Evolutionary conservation across 1,140 invertebrate genomes (phyloP), one percentile per base, ranked within the genome.

Genomic region (Notospermus geniculatus): DNA sequence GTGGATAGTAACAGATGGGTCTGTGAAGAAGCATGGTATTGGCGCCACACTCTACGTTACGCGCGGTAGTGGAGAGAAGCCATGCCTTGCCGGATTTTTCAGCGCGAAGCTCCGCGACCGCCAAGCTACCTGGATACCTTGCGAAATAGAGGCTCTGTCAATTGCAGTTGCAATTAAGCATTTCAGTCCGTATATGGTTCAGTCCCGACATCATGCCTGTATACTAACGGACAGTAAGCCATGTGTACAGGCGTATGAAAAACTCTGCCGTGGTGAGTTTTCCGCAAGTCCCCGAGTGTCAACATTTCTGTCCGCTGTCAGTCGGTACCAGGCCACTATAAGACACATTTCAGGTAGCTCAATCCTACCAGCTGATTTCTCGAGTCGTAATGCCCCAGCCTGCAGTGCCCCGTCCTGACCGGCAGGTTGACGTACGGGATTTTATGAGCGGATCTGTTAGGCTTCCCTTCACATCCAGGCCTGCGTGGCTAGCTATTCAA

Each of bases 221-320:
- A 25, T 68, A 4, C 45, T 68, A 2, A 68, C 66, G 13, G 63
- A 70, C n/a, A 71, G 65, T 54, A 63, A 67, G 54, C 64, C 67
- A 28, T 67, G 69, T 30, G 67, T 71, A 17, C 62, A 62, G 45
- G 60, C 69, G 5, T 63, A 52, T 59, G 62, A 64, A 41, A 71
- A 64, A 45, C 53, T 71, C 2, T 67, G 63, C 36, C 53, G 67
- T 32, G 64, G 62, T 11, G 59, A 71, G 41, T 71, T 71, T 54
- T 69, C 59, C 2, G 39, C 64, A 9, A 69, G 60, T 27, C 68
- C 60, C 11, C 50, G 63, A 13, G 56, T 68, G 1, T 46, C 63
- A 7, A 60, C 60, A 15, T 63, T 65, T 55, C 39, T 69, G 41
- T 56, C 65, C n/a, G 60, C 50, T 23, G 62, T 65, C 22, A 68